Evolutionary conservation across 2,797 vertebrate species (phyloP).

Genomic region (Gephyroberyx darwinii): DNA sequence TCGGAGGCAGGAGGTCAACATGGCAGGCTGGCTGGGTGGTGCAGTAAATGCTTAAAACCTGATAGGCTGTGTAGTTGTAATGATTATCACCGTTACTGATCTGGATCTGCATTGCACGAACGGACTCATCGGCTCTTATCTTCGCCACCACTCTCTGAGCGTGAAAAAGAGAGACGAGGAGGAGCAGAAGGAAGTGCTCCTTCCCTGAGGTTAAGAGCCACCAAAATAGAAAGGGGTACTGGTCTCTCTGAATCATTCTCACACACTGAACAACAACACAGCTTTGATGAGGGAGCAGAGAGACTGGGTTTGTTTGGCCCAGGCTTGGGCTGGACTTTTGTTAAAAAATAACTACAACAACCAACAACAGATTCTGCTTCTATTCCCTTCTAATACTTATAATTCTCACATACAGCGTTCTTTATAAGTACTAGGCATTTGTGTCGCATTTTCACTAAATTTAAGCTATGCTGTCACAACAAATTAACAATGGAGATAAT

Average conservation of each 20-base stretch:
- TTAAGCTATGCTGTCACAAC: neutral
- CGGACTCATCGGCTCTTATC: conserved; percentile 5
- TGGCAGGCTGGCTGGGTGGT: neutral
- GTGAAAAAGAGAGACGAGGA: conserved; percentile 26
- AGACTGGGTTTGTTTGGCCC: conserved; percentile 29
- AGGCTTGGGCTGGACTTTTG: conserved; percentile 15
- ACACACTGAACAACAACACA: conserved; percentile 52
- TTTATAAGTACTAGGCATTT: conserved; percentile 4
- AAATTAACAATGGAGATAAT: neutral
- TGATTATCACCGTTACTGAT: conserved; percentile 6
- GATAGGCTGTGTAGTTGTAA: neutral
- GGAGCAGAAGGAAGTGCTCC: conserved; percentile 59
- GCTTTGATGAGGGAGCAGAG: conserved; percentile 36
- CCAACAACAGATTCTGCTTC: conserved; percentile 11
- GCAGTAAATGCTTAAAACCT: neutral
- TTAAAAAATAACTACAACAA: neutral
- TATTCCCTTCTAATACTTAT: conserved; percentile 3
- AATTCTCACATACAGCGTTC: too few relatives aligned
- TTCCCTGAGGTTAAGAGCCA: conserved; percentile 59
- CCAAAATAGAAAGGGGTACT: conserved; percentile 75
- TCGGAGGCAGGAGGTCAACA: neutral
- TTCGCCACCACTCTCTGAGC: conserved; percentile 25
- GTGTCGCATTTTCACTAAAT: conserved; percentile 1
- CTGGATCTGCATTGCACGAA: conserved; percentile 15
- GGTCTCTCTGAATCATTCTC: conserved; percentile 56